Evolutionary conservation across 2,888 invertebrate species (phyloP), one percentile per base, ranked within the genome.

Genomic region (Corbicula japonica): DNA sequence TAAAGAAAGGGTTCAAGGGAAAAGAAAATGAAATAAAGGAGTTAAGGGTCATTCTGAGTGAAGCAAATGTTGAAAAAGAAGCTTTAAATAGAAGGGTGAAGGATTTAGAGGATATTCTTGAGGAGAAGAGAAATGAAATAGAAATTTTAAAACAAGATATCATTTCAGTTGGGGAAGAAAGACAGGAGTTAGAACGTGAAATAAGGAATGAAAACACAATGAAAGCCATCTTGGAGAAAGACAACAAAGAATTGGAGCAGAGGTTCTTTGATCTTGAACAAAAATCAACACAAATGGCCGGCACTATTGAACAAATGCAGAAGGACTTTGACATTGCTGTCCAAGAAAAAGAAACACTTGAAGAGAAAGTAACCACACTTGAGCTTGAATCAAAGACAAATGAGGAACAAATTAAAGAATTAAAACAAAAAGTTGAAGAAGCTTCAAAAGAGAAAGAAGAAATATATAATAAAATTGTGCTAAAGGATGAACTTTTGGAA

Each of bases 261-360:
- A 80, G 72, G 68, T 8, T 83, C 12, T 82, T 77, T 71, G 83
- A 85, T 23, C 54, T 73, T 28, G 82, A 85, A 54, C 75, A 80
- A 44, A 75, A 75, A 44, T 46, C 73, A 28, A 65, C 41, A 34
- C 66, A 72, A 41, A 35, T 77, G 60, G 48, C 35, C 3, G 56
- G 65, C 44, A 63, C 61, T 26, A 56, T 77, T 58, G 75, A 76
- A 65, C 56, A 79, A 58, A 72, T 84, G 71, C 79, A 83, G 30
- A 54, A 44, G 50, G 77, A 84, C 5, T 78, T 86, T 76, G 68
- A 72, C 34, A 68, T 60, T 48, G 74, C 73, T 35, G 48, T 61
- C 1, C 58, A 79, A 56, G 79, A 84, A 66, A 82, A 76, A 52
- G 79, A 84, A 34, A 70, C 35, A 28, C 52, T 82, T 23, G 73